Conservation (phyloP, 2,113 vertebrate genomes). For the Daubentonia madagascariensis region DNA sequence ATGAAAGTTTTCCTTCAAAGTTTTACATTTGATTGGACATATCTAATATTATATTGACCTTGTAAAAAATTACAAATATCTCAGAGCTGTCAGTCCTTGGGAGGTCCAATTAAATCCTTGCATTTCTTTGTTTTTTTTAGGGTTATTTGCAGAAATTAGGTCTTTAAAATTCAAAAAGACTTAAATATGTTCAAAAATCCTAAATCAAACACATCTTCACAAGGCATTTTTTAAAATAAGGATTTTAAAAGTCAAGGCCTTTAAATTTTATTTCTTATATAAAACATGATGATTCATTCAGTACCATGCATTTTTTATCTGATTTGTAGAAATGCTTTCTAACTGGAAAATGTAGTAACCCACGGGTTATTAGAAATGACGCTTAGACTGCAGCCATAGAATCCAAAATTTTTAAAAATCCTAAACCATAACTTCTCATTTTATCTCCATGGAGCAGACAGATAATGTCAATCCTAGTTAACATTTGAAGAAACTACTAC, state of each 20-base stretch:
- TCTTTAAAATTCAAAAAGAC: conserved; percentile 7
- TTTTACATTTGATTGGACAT: neutral
- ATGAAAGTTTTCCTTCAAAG: conserved; percentile 23
- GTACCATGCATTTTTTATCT: neutral
- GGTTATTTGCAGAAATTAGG: neutral
- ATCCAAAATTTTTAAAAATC: conserved; percentile 7
- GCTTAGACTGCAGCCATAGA: neutral
- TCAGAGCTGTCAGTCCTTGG: neutral
- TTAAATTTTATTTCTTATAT: neutral
- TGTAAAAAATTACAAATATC: neutral
- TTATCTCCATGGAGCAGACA: conserved; percentile 21
- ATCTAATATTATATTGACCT: neutral
- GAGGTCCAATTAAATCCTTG: neutral
- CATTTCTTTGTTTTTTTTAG: neutral
- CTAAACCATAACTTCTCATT: neutral
- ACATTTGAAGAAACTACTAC: neutral
- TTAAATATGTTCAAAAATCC: neutral
- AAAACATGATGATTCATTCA: neutral
- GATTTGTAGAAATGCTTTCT: neutral
- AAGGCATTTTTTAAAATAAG: neutral
- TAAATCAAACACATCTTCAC: neutral
- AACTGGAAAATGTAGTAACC: neutral
- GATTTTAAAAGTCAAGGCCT: neutral
- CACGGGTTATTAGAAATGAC: neutral
- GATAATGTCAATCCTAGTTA: neutral